Percentiles rank a stretch among this genome's conserved stretches.
Evolutionary conservation across 2,888 invertebrate species (phyloP).

Genomic region (Drosophila greeni): DNA sequence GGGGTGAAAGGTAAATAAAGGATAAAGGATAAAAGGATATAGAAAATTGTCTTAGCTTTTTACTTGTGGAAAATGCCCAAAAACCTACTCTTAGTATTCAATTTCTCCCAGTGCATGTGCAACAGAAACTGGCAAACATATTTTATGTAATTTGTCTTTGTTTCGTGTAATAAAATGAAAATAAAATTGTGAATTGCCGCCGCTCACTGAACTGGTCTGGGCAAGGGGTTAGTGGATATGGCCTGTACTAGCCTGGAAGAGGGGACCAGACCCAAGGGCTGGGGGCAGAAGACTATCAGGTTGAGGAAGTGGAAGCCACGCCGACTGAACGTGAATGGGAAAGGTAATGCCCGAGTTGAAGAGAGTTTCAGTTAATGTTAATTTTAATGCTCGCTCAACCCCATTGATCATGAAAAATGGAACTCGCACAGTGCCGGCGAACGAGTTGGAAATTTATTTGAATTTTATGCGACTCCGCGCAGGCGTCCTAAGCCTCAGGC

Average conservation of each 20-base stretch:
- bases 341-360: constrained; percentile 32
- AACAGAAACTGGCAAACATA: constrained; percentile 54
- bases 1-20: no score
- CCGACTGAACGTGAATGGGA: constrained; percentile 39
- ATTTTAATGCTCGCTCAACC: constrained; percentile 54
- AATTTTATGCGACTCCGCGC: constrained; percentile 71
- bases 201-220: constrained; percentile 19
- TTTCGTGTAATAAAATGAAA: constrained; percentile 75
- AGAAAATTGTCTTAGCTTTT: not conserved
- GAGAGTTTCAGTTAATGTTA: constrained; percentile 31
- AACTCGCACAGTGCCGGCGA: constrained; percentile 63
- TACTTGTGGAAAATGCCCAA: not conserved
- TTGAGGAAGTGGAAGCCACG: constrained; percentile 41
- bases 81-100: accelerated
- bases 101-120: constrained; percentile 1
- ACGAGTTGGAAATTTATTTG: constrained; percentile 75
- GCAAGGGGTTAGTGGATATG: constrained; percentile 28
- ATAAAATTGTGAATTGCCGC: constrained; percentile 71
- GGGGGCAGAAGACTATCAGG: not conserved
- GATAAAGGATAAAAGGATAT: not conserved
- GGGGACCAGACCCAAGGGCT: constrained; percentile 13
- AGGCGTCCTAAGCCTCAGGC: constrained; percentile 34
- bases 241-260: constrained; percentile 10
- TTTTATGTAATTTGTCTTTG: constrained; percentile 75
- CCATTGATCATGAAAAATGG: constrained; percentile 62